Evolutionary conservation across 2,797 vertebrate genomes (phyloP), one percentile per base, ranked within the genome.

Genomic region (Sebastolobus altivelis): DNA sequence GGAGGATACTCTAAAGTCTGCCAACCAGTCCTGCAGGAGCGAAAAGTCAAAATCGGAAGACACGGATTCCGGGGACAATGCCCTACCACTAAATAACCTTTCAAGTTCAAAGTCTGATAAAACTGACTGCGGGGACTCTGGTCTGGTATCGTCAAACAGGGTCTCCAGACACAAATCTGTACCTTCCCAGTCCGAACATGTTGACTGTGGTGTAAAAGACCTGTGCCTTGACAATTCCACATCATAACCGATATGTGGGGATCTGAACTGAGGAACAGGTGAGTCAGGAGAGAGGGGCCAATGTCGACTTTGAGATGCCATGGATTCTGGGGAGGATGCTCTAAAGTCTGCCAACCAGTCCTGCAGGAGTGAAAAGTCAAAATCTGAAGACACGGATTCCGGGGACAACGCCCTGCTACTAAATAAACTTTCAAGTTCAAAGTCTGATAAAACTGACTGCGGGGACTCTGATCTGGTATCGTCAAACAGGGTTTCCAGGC

Each of bases 111-210:
- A 8, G 59, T 81, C 81, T 16, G 85, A 84, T 3, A 22, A 56
- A 65, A 75, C 49, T 37, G 85, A 89, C 12, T 71, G 38, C 4
- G 77, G 79, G 2, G 80, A 87, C 2, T 75, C 59, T 65, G 81
- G 40, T 33, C 83, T 74, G 8, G 1, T 66, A 9, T 77, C 68
- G 0, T 77, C 49, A 71, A 87, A 85, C 13, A 86, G 31, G 2
- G 9, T 66, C 9, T 56, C 77, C 4, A 88, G 56, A 62, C 56
- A 70, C 18, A 85, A 58, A 70, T 81, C 79, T 10, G 62, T 68
- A 22, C 9, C 67, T 33, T 86, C 80, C 83, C 83, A 85, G 69
- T 84, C 82, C 11, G 82, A 84, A 18, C 46, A n/a, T 3, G 56
- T 37, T 49, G 79, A 89, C 25, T 75, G 22, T 27, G 70, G 65